These are phyloP conservation scores for Zaprionus vittiger DNA, from an alignment of 1,140 invertebrate genomes.

Conservation along the genomic window DNA sequence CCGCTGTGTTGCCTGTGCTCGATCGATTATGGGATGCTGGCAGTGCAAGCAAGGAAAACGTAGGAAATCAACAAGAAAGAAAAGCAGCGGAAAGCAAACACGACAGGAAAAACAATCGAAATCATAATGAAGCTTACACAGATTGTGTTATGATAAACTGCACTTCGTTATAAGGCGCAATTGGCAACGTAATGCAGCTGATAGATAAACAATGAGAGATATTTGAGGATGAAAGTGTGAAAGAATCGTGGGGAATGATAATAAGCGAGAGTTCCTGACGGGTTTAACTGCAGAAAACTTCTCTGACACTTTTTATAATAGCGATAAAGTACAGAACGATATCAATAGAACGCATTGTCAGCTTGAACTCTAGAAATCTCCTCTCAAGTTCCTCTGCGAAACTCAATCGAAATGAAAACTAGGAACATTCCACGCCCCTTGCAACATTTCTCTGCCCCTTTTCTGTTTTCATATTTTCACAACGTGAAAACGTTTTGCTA, in stretches of 20 bases:
- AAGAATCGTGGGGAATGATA: background rate
- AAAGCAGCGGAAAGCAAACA: slow-evolving; percentile 2
- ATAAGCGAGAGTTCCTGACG: background rate
- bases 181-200: slow-evolving; percentile 4
- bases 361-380: background rate
- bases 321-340: no score
- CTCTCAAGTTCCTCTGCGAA: background rate
- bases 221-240: background rate
- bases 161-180: slow-evolving; percentile 6
- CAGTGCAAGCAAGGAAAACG: slow-evolving; percentile 4
- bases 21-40: slow-evolving; percentile 39
- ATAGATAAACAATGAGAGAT: slow-evolving; percentile 4
- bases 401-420: background rate
- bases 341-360: background rate
- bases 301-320: background rate
- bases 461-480: background rate
- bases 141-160: slow-evolving; percentile 22
- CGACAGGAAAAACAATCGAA: slow-evolving; percentile 1
- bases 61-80: slow-evolving; percentile 7
- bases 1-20: slow-evolving; percentile 17
- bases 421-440: background rate
- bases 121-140: background rate
- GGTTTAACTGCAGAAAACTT: background rate
- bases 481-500: slow-evolving; percentile 23
- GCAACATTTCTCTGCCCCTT: background rate